These are phyloP conservation scores for Phyto melanocephala DNA, from an alignment of 2,888 invertebrate genomes.

Conservation along the genomic window DNA sequence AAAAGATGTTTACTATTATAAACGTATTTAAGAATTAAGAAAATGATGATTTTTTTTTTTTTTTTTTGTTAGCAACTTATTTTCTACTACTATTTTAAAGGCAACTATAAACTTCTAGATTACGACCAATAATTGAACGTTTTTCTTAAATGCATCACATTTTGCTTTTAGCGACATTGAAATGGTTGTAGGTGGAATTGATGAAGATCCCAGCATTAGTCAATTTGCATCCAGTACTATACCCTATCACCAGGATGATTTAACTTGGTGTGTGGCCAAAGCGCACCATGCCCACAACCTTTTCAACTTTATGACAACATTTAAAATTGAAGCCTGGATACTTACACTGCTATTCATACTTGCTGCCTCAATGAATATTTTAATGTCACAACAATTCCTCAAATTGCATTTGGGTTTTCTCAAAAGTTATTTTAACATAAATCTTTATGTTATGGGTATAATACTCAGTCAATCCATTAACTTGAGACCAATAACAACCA, in stretches of 20 bases:
- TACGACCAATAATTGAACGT: too few relatives aligned
- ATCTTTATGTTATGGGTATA: conserved; percentile 68
- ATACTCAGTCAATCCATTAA: conserved; percentile 69
- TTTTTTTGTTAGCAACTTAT: too few relatives aligned
- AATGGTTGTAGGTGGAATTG: conserved; percentile 77
- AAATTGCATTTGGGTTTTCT: conserved; percentile 45
- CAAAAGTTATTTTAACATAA: conserved; percentile 65
- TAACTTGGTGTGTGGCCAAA: conserved; percentile 78
- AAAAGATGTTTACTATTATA: too few relatives aligned
- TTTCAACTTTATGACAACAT: conserved; percentile 73
- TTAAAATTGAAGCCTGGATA: conserved; percentile 67
- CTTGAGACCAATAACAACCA: conserved; percentile 59
- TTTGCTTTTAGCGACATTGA: conserved; percentile 71
- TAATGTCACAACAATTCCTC: conserved; percentile 64
- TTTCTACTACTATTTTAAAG: too few relatives aligned
- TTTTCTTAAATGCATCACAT: too few relatives aligned
- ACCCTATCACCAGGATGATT: conserved; percentile 77
- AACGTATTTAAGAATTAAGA: too few relatives aligned
- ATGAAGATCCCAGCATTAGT: conserved; percentile 75
- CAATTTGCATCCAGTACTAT: conserved; percentile 74
- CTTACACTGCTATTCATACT: conserved; percentile 68
- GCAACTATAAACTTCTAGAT: too few relatives aligned
- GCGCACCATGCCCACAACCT: conserved; percentile 72
- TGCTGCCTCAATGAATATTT: conserved; percentile 66
- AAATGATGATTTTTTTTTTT: too few relatives aligned